These are phyloP conservation scores for Agonopterix heracliana DNA, from an alignment of 2,888 invertebrate species.

Conservation along the genomic window DNA sequence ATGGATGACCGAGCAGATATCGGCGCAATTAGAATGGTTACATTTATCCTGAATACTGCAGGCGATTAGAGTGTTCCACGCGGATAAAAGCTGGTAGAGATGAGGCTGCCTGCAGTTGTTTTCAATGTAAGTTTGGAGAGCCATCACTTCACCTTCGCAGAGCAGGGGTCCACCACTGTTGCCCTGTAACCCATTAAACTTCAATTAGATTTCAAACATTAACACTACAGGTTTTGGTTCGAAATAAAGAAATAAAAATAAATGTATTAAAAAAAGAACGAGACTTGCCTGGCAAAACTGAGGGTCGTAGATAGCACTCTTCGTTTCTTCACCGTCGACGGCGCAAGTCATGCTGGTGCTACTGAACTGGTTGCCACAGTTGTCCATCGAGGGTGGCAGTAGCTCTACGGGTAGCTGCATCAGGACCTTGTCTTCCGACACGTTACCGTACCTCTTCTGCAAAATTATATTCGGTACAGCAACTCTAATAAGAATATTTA, in stretches of 20 bases:
- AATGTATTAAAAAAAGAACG: neutral
- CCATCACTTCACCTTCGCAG: conserved; percentile 48
- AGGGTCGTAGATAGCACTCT: conserved; percentile 23
- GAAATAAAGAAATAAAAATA: neutral
- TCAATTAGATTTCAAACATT: neutral
- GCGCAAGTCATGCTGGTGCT: conserved; percentile 49
- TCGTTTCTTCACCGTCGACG: conserved; percentile 33
- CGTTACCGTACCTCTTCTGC: conserved; percentile 30
- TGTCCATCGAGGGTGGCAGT: conserved; percentile 25
- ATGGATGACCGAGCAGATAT: conserved; percentile 39
- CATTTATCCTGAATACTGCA: conserved; percentile 53
- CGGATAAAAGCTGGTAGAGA: conserved; percentile 47
- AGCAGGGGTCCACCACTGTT: conserved; percentile 62
- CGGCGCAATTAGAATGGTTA: conserved; percentile 31
- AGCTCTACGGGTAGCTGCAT: conserved; percentile 43
- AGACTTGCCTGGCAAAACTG: conserved; percentile 48
- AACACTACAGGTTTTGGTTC: no score
- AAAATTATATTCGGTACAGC: conserved; percentile 5
- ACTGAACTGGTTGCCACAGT: conserved; percentile 43
- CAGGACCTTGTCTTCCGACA: conserved; percentile 36
- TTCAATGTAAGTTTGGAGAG: conserved; percentile 55
- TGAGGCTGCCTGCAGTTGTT: conserved; percentile 52
- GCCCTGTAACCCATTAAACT: conserved; percentile 32
- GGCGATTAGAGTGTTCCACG: conserved; percentile 49
- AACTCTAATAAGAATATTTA: neutral